These are phyloP conservation scores for Artibeus jamaicensis DNA, from an alignment of 2,797 vertebrate genomes.

Conservation along the genomic window DNA sequence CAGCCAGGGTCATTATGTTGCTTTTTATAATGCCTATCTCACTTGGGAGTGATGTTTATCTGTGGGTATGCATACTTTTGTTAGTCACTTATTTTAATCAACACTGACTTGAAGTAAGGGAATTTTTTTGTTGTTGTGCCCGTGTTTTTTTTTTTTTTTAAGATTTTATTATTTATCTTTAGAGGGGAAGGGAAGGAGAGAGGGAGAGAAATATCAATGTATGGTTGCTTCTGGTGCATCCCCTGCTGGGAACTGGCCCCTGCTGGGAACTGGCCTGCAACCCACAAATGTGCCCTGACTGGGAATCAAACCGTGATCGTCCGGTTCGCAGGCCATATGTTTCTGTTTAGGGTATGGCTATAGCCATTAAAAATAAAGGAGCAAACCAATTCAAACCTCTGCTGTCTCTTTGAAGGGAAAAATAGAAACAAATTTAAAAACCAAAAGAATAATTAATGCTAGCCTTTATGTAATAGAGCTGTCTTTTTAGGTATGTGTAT, in stretches of 20 bases:
- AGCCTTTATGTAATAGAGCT: not conserved
- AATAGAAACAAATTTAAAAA: not conserved
- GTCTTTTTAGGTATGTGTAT: not conserved
- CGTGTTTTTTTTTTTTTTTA: no score
- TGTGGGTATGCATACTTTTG: not conserved
- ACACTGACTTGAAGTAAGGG: not conserved
- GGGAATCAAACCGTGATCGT: no score
- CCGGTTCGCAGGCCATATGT: not conserved
- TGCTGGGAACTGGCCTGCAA: no score
- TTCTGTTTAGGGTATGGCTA: not conserved
- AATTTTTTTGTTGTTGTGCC: not conserved
- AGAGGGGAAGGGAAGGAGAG: no score
- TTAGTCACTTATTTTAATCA: slow-evolving; percentile 4
- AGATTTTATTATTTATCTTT: no score
- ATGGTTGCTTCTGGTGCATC: no score
- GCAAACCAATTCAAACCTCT: not conserved
- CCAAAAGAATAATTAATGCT: not conserved
- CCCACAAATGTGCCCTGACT: no score
- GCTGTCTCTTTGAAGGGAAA: not conserved
- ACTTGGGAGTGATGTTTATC: not conserved
- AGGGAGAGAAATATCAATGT: no score
- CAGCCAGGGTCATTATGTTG: no score
- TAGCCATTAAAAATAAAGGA: not conserved
- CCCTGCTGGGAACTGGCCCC: no score
- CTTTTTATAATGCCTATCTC: not conserved